Base-by-base conservation (phyloP, 35 echinoderm and acorn worm species). In the Hemicentrotus pulcherrimus region DNA sequence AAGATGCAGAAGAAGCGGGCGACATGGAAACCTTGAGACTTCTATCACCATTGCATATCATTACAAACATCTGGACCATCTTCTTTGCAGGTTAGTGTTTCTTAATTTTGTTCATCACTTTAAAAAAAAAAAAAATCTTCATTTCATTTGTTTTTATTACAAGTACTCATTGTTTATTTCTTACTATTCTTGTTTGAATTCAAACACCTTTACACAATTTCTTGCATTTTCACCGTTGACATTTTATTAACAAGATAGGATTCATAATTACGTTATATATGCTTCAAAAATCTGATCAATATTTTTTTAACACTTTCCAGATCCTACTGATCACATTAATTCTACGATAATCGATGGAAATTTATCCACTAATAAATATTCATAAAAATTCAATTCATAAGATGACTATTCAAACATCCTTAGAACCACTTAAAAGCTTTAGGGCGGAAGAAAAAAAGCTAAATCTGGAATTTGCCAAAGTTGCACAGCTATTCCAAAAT, bases 51-150 rank as follows among this genome's bases (percentile, higher is more conserved):
- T 94, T 98, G 47, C 98, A 99, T 45, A 98, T 99, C 92, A 96
- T 97, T 33, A 99, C 97, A 52, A 99, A 99, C 89, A 99, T 99
- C 90, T 99, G 98, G 98, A 97, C 97, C 6, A 99, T 99, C 32
- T 99, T 99, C 60, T 99, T 99, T 98, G 98, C 98, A 97, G 98
- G 98, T 99, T 88, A 94, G 95, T 95, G 71, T 78, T 28, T n/a
- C 22, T 78, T 78, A 22, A 78, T 78, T 78, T 78, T 78, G 65
- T 4, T 28, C 24, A 28, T 28, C 28, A n/a, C 19, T 78, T 28
- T 8, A 41, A 1, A 1, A 59, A 5, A 59, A 78, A 78, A 78
- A 28, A 78, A 78, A 6, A 6, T 78, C 19, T 28, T n/a, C 4
- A 28, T 28, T 78, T n/a, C 65, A n/a, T 28, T 8, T 78, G 19